Conservation (phyloP, 2,888 invertebrate species). For the Hypena proboscidalis region DNA sequence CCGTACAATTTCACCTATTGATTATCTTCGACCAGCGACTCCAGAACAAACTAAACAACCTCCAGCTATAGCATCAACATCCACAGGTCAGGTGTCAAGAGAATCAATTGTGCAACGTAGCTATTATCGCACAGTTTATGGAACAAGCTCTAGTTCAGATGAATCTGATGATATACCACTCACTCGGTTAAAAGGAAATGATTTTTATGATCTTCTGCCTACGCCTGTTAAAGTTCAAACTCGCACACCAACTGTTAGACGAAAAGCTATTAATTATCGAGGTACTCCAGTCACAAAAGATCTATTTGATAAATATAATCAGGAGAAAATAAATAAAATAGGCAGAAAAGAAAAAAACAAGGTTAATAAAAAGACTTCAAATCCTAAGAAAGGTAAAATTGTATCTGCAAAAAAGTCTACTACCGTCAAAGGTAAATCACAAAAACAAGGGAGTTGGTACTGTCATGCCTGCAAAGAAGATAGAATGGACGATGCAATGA, state of each 20-base stretch:
- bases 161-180: constrained; percentile 5
- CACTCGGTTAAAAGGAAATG: background rate
- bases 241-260: constrained; percentile 4
- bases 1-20: constrained; percentile 4
- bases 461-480: constrained; percentile 18
- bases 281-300: constrained; percentile 14
- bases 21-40: constrained; percentile 1
- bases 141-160: constrained; percentile 4
- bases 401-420: constrained; percentile 15
- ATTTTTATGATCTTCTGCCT: constrained; percentile 8
- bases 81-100: constrained; percentile 7
- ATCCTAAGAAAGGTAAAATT: constrained; percentile 9
- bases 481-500: constrained; percentile 13
- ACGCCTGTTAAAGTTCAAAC: constrained; percentile 9
- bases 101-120: background rate
- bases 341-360: constrained; percentile 3
- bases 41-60: constrained; percentile 5
- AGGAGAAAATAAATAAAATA: background rate
- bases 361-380: constrained; percentile 10
- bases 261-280: constrained; percentile 18
- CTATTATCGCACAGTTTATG: constrained; percentile 8
- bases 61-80: constrained; percentile 12
- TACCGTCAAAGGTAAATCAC: constrained; percentile 9
- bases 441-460: constrained; percentile 15
- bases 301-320: constrained; percentile 11